Conservation (phyloP, 2,888 invertebrate species). For the Ptychoptera contaminata region DNA sequence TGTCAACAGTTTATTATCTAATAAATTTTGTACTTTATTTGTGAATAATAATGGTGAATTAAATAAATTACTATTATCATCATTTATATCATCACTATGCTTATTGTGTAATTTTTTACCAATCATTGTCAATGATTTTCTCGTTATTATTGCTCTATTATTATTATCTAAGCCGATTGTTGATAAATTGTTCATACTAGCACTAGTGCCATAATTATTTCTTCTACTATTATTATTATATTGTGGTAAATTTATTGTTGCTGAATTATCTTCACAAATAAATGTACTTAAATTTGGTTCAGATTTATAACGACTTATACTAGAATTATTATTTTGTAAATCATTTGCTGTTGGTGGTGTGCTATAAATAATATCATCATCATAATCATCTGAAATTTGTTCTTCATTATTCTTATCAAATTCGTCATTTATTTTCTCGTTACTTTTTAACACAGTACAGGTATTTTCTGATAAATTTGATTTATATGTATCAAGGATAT, state of each 20-base stretch:
- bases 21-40: neutral
- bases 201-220: too few relatives aligned
- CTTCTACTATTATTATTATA: too few relatives aligned
- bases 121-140: too few relatives aligned
- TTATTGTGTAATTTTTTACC: neutral
- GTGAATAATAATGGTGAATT: neutral
- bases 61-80: neutral
- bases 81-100: conserved; percentile 3
- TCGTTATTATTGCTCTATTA: too few relatives aligned
- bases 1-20: neutral
- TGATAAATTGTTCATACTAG: too few relatives aligned
- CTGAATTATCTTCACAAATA: neutral
- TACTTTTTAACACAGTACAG: too few relatives aligned
- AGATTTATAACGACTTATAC: conserved; percentile 22
- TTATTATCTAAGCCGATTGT: too few relatives aligned
- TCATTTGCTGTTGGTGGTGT: neutral
- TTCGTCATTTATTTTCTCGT: neutral
- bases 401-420: neutral
- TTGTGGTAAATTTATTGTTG: too few relatives aligned
- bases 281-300: conserved; percentile 24
- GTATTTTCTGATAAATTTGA: too few relatives aligned
- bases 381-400: neutral
- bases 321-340: conserved; percentile 8
- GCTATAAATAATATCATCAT: neutral
- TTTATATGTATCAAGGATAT: too few relatives aligned